Base-by-base conservation (phyloP, 2,888 invertebrate species). In the Drosophila engyochracea region DNA sequence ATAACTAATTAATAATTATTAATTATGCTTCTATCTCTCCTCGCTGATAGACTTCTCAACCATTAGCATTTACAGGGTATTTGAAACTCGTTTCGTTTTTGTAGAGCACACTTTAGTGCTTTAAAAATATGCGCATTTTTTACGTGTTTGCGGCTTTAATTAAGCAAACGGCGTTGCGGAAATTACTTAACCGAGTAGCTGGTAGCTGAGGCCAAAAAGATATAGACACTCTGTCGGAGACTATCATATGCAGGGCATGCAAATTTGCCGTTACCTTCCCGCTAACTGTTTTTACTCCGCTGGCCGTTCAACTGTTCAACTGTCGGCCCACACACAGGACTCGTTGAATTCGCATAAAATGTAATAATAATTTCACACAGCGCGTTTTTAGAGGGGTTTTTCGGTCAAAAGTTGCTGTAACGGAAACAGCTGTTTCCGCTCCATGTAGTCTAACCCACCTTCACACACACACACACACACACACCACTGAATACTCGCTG, bases 311-410 rank as follows among this genome's bases (percentile, higher is more conserved):
- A 58, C 35, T 65, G 64, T 51, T 61, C 31, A 31, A 31, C 31
- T 59, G 61, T n/a, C 31, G 44, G 44, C n/a, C 35, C 53, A 62
- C 66, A 70, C 35, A 66, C 31, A 67, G 76, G 79, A 76, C 74
- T 83, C 86, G 90, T 90, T 90, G 87, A 85, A 89, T 89, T 85
- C 89, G 75, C 89, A 85, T 79, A 81, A 85, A 85, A 89, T 76
- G 89, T 86, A 86, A 85, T 85, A 85, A 90, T 83, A 83, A 83
- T 90, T 85, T 86, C 64, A 64, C 70, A 66, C 59, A 67, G 72
- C 63, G 67, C 54, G 61, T 47, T 81, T 65, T 63, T 70, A 30
- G 55, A 35, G 39, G 44, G 58, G 37, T 10, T 71, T 59, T 52
- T 63, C 60, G 85, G 74, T 79, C 70, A 66, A 71, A 73, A 74